These are phyloP conservation scores for Amphiura filiformis DNA, from an alignment of 35 echinoderm and acorn worm genomes.

Conservation along the genomic window DNA sequence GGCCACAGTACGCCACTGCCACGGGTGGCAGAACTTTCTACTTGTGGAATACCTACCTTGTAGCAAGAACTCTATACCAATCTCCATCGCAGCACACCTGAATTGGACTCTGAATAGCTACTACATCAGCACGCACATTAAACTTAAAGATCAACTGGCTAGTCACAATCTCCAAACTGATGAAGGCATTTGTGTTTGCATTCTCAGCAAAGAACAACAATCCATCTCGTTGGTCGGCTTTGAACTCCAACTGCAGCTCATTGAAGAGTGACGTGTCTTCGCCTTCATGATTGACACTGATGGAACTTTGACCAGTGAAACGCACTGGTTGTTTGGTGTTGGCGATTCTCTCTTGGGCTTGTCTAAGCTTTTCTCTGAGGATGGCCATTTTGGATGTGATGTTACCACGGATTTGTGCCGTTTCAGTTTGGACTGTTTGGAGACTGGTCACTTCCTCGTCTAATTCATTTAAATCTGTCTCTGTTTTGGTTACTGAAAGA, in stretches of 20 bases:
- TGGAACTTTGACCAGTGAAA: slow-evolving; percentile 57
- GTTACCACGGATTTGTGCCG: slow-evolving; percentile 43
- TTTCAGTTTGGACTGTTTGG: slow-evolving; percentile 51
- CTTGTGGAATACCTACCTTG: no score
- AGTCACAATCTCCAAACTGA: slow-evolving; percentile 78
- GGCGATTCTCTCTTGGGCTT: slow-evolving; percentile 65
- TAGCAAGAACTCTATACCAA: slow-evolving; percentile 80
- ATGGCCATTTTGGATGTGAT: slow-evolving; percentile 66
- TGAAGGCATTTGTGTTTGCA: slow-evolving; percentile 27
- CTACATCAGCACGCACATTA: slow-evolving; percentile 64
- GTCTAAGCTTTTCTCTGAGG: slow-evolving; percentile 64
- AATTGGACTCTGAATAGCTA: slow-evolving; percentile 77
- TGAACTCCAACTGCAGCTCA: slow-evolving; percentile 69
- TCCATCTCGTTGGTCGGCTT: slow-evolving; percentile 66
- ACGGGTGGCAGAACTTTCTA: no score
- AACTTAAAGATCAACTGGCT: slow-evolving; percentile 65
- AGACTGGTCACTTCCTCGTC: slow-evolving; percentile 40
- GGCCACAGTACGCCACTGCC: no score
- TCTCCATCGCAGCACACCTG: slow-evolving; percentile 87
- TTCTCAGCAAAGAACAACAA: slow-evolving; percentile 84
- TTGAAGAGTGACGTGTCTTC: slow-evolving; percentile 44
- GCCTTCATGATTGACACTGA: slow-evolving; percentile 32
- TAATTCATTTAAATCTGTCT: slow-evolving; percentile 27
- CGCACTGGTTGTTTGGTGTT: slow-evolving; percentile 81
- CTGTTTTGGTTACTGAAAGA: slow-evolving; percentile 58